Percentiles rank a stretch among this genome's conserved stretches.
phyloP scores from a whole-genome alignment of 2,888 invertebrate genomes.

The Cryptocheilus praepositus region DNA sequence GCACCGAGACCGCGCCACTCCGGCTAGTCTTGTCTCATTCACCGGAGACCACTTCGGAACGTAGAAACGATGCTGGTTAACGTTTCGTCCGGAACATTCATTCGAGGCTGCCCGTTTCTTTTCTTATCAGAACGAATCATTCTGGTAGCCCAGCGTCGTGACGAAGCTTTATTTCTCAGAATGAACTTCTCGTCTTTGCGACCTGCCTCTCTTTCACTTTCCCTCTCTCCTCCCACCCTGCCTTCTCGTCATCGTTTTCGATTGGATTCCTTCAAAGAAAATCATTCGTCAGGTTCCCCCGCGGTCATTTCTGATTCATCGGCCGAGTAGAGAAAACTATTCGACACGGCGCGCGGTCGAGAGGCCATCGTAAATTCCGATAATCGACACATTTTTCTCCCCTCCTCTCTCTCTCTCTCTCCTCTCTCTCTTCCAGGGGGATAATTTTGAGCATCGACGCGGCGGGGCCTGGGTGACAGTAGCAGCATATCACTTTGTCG shows the following conservation, averaged over 20 bases:
- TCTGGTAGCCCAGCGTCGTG: not conserved
- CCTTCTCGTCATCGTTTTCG: slow-evolving; percentile 10
- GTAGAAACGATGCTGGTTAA: not conserved
- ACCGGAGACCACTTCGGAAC: not conserved
- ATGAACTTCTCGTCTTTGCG: no score
- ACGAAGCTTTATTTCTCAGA: no score
- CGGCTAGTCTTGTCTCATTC: not conserved
- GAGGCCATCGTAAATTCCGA: not conserved
- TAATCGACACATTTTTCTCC: slow-evolving; percentile 1
- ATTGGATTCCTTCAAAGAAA: slow-evolving; percentile 1
- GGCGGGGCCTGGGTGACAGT: no score
- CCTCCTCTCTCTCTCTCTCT: not conserved
- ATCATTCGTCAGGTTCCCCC: slow-evolving; percentile 6
- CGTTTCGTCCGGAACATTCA: not conserved
- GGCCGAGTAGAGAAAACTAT: no score
- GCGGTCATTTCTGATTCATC: no score
- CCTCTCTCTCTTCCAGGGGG: no score
- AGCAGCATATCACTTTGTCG: no score
- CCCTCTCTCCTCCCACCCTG: not conserved
- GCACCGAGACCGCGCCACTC: not conserved
- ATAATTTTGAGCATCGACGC: no score
- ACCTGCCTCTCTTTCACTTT: no score
- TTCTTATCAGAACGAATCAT: not conserved
- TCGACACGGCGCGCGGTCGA: not conserved
- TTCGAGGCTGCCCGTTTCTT: not conserved